Evolutionary conservation across 2,888 invertebrate genomes (phyloP).

Genomic region (Drosophila algonquin): DNA sequence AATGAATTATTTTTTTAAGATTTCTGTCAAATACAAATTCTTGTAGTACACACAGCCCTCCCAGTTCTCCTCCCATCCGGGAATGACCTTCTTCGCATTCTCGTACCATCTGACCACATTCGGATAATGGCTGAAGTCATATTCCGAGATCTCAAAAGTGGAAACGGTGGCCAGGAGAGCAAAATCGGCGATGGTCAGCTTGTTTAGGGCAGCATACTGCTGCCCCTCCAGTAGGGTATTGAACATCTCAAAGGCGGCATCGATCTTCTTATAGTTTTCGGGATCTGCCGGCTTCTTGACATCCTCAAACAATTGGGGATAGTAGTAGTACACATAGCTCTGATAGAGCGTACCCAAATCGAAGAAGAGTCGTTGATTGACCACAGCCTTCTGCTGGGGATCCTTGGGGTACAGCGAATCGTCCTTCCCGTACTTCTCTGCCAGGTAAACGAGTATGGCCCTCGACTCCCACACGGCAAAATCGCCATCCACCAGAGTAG

Average conservation of each 20-base stretch:
- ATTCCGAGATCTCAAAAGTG: constrained; percentile 87
- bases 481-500: constrained; percentile 92
- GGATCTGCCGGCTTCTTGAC: constrained; percentile 86
- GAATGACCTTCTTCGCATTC: constrained; percentile 85
- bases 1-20: constrained; percentile 16
- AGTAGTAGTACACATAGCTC: constrained; percentile 88
- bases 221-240: constrained; percentile 89
- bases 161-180: constrained; percentile 88
- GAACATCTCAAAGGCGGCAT: constrained; percentile 87
- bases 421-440: constrained; percentile 90
- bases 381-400: constrained; percentile 88
- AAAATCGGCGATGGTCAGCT: constrained; percentile 91
- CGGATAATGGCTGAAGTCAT: constrained; percentile 88
- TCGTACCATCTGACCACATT: constrained; percentile 88
- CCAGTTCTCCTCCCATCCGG: constrained; percentile 86
- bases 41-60: constrained; percentile 81
- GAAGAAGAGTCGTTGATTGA: constrained; percentile 92
- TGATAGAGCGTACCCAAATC: constrained; percentile 91
- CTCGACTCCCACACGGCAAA: constrained; percentile 92
- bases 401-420: constrained; percentile 90
- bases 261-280: constrained; percentile 87
- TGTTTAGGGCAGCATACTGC: constrained; percentile 89
- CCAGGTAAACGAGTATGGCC: constrained; percentile 91
- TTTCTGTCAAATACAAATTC: constrained; percentile 40
- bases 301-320: constrained; percentile 86